A percentile compares a stretch with the other conserved stretches of the same genome.
These are phyloP conservation scores for Trachymyrmex septentrionalis DNA, from an alignment of 1,140 invertebrate genomes.

Conservation along the genomic window DNA sequence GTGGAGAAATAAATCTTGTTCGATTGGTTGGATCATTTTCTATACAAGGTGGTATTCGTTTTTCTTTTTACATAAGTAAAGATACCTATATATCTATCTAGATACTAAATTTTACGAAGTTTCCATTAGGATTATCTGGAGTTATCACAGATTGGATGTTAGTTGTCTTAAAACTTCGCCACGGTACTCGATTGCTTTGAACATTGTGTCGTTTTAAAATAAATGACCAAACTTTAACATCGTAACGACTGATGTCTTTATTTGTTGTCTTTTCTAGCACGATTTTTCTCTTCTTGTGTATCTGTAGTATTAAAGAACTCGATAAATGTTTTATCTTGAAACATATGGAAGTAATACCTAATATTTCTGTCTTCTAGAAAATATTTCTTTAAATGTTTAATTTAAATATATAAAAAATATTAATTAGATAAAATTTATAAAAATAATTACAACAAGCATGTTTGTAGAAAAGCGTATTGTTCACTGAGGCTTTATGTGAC, in stretches of 20 bases:
- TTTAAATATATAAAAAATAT: background rate
- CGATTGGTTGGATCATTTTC: background rate
- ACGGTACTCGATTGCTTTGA: slow-evolving; percentile 17
- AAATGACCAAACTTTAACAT: background rate
- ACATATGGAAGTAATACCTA: background rate
- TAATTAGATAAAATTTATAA: background rate
- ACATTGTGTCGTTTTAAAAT: background rate
- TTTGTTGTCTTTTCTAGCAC: background rate
- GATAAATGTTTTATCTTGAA: background rate
- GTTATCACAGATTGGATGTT: slow-evolving; percentile 29
- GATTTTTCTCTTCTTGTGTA: background rate
- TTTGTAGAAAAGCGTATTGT: background rate
- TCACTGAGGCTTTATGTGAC: background rate
- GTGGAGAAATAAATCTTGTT: slow-evolving; percentile 11
- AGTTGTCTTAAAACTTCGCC: background rate
- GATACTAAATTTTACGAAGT: slow-evolving; percentile 43
- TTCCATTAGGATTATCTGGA: slow-evolving; percentile 1
- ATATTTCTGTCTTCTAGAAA: background rate
- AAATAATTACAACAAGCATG: background rate
- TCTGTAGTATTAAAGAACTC: background rate
- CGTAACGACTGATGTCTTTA: background rate
- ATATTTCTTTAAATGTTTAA: background rate
- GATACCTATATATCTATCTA: slow-evolving; percentile 4
- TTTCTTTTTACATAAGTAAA: background rate
- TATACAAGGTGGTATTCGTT: slow-evolving; percentile 6